Conservation (phyloP, 2,888 invertebrate species). For the Trypoxylon attenuatum region DNA sequence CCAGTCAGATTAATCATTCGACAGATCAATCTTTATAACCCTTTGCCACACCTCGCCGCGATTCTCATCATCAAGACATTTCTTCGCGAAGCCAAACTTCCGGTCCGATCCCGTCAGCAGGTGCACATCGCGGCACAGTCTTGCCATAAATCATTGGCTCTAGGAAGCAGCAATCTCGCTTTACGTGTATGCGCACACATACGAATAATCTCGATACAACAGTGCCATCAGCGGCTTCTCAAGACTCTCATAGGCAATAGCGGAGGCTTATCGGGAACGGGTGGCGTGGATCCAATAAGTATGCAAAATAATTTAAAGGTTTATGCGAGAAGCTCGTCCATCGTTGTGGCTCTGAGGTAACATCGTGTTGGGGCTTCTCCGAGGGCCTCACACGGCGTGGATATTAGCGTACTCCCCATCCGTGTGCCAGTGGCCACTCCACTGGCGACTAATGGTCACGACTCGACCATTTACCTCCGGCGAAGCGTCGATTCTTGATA, state of each 20-base stretch:
- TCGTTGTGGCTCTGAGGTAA: conserved; percentile 22
- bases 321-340: conserved; percentile 20
- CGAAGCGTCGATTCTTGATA: conserved; percentile 78
- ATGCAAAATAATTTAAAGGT: conserved; percentile 38
- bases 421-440: conserved; percentile 36
- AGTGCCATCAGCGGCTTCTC: too few species aligned
- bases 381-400: conserved; percentile 60
- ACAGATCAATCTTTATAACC: conserved; percentile 1
- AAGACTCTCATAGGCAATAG: too few species aligned
- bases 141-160: too few species aligned
- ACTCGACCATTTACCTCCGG: conserved; percentile 80
- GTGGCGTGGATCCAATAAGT: not conserved
- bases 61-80: too few species aligned
- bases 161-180: too few species aligned
- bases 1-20: not conserved
- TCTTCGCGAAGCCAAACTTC: too few species aligned
- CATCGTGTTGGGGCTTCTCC: conserved; percentile 35
- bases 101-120: too few species aligned
- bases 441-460: conserved; percentile 77
- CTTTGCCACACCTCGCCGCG: too few species aligned
- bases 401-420: conserved; percentile 51
- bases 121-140: too few species aligned
- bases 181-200: too few species aligned
- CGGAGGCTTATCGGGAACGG: not conserved
- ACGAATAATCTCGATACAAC: too few species aligned